These are phyloP conservation scores for Pristionchus fissidentatus DNA, from an alignment of 2,888 invertebrate species.

Conservation along the genomic window DNA sequence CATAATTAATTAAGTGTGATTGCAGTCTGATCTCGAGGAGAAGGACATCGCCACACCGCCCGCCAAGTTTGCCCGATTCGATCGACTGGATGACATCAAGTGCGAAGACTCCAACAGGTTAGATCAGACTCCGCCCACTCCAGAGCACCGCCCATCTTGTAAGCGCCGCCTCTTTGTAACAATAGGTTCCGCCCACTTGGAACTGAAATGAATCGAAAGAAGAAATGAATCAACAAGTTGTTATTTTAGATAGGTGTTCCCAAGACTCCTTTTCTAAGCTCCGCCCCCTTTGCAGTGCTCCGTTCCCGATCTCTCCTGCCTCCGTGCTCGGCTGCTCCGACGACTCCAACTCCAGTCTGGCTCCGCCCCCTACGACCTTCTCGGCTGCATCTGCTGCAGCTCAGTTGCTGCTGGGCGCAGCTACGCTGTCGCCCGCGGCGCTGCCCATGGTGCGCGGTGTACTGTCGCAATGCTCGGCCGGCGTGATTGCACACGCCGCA, in stretches of 20 bases:
- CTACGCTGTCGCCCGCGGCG: background rate
- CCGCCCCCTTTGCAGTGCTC: conserved; percentile 21
- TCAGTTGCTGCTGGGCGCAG: conserved; percentile 11
- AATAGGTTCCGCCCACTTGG: too few relatives aligned
- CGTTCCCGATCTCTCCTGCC: conserved; percentile 40
- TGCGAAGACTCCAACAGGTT: conserved; percentile 36
- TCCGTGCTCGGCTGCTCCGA: background rate
- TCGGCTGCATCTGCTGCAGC: conserved; percentile 36
- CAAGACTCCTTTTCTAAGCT: too few relatives aligned
- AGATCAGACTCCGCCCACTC: background rate
- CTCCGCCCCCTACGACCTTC: conserved; percentile 36
- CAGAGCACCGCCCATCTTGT: background rate
- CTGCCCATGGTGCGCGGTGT: background rate
- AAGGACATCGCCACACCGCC: conserved; percentile 46
- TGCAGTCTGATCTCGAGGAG: conserved; percentile 48
- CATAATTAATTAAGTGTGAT: too few relatives aligned
- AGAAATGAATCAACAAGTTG: too few relatives aligned
- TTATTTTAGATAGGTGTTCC: too few relatives aligned
- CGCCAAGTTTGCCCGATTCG: conserved; percentile 40
- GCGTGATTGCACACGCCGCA: conserved; percentile 20
- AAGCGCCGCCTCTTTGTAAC: too few relatives aligned
- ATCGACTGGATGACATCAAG: conserved; percentile 44
- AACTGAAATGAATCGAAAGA: too few relatives aligned
- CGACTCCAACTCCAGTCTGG: conserved; percentile 1
- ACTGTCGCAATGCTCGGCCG: conserved; percentile 20